These are phyloP conservation scores for Amphimallon solstitiale DNA, from an alignment of 2,888 invertebrate species.

Conservation along the genomic window DNA sequence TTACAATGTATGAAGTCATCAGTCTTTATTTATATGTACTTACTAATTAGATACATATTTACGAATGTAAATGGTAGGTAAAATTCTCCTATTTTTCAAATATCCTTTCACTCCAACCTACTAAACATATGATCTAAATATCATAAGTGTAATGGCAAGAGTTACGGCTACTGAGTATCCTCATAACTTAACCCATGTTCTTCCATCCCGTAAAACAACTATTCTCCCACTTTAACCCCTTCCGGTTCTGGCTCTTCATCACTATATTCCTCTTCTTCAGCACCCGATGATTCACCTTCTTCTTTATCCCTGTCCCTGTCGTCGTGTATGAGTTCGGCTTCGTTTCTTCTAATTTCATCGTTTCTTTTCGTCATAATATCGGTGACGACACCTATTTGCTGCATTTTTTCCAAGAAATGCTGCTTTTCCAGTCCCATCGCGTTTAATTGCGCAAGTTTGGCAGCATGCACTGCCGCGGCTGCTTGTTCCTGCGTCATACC, in stretches of 20 bases:
- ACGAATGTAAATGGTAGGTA: constrained; percentile 10
- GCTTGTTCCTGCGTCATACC: constrained; percentile 76
- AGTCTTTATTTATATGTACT: constrained; percentile 24
- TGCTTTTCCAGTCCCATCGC: constrained; percentile 70
- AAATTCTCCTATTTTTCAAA: constrained; percentile 24
- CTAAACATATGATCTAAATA: constrained; percentile 41
- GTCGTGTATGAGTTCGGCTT: constrained; percentile 69
- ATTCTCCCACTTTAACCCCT: constrained; percentile 64
- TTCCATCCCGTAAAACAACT: constrained; percentile 50
- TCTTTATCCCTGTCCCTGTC: constrained; percentile 60
- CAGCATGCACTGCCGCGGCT: constrained; percentile 78
- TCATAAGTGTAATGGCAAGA: constrained; percentile 48
- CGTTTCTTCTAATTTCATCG: constrained; percentile 62
- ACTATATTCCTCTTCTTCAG: constrained; percentile 68
- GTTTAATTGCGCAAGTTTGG: constrained; percentile 81
- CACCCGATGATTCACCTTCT: constrained; percentile 66
- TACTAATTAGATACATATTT: constrained; percentile 10
- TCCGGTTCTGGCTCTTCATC: constrained; percentile 65
- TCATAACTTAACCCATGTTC: constrained; percentile 45
- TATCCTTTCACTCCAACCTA: constrained; percentile 18
- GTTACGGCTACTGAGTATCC: constrained; percentile 49
- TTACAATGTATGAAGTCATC: constrained; percentile 24
- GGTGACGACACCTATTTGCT: constrained; percentile 68
- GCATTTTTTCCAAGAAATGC: constrained; percentile 73
- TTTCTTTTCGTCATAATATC: constrained; percentile 69